These are phyloP conservation scores for Stichopus horrens DNA, from an alignment of 53 echinoderm and acorn worm genomes.

Conservation along the genomic window DNA sequence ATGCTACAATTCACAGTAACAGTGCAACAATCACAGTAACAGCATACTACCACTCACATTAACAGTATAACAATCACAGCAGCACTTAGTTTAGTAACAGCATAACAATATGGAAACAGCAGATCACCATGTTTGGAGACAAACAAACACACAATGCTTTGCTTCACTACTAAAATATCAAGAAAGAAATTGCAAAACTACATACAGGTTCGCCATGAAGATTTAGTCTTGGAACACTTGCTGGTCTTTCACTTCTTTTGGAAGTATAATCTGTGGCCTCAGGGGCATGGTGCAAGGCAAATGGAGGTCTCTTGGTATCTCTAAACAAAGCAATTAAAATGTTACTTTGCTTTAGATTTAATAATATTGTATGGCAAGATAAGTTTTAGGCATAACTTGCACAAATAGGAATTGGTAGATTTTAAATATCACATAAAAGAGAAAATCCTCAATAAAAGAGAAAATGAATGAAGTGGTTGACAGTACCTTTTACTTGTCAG, in stretches of 20 bases:
- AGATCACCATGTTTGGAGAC: not conserved
- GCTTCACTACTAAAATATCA: not conserved
- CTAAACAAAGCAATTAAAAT: not conserved
- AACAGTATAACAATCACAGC: not conserved
- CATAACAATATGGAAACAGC: not conserved
- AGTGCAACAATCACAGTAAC: too few species aligned
- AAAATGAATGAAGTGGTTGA: not conserved
- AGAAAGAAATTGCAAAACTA: not conserved
- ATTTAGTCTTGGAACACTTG: constrained; percentile 64
- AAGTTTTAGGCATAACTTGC: too few species aligned
- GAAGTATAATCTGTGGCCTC: constrained; percentile 41
- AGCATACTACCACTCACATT: not conserved
- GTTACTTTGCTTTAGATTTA: too few species aligned
- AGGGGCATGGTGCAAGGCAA: constrained; percentile 93
- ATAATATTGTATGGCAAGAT: too few species aligned
- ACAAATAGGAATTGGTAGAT: too few species aligned
- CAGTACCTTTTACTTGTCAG: constrained; percentile 28
- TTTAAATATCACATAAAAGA: too few species aligned
- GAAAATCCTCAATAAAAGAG: not conserved
- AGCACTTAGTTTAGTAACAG: not conserved
- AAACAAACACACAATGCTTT: not conserved
- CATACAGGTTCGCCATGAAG: constrained; percentile 15
- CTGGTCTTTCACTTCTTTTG: constrained; percentile 60
- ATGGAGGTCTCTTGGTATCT: constrained; percentile 58
- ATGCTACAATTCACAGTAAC: too few species aligned